phyloP scores from a whole-genome alignment of 2,113 vertebrate species.

The Nothobranchius kuhntae region DNA sequence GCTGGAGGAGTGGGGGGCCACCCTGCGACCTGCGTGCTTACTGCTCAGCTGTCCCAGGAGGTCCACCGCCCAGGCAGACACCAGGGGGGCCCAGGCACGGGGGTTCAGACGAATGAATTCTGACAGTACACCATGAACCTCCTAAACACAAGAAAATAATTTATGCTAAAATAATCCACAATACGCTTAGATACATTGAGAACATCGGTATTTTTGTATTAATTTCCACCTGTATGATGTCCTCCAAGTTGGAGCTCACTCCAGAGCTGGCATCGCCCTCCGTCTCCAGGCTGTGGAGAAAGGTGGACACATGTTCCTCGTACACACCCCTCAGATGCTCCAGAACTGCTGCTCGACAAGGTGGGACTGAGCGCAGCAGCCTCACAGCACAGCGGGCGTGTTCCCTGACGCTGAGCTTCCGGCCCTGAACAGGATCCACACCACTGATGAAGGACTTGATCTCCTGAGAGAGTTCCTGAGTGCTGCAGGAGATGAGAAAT shows the following conservation, averaged over 20 bases:
- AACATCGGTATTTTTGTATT: background rate
- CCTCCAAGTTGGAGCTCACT: slow-evolving; percentile 82
- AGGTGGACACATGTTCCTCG: slow-evolving; percentile 87
- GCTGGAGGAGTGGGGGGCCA: slow-evolving; percentile 86
- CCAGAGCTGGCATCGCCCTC: slow-evolving; percentile 65
- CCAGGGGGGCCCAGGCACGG: slow-evolving; percentile 89
- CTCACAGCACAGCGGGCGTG: slow-evolving; percentile 90
- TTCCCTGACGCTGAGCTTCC: slow-evolving; percentile 85
- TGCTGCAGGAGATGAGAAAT: slow-evolving; percentile 55
- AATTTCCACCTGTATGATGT: slow-evolving; percentile 80
- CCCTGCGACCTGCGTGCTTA: slow-evolving; percentile 86
- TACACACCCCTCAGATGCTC: slow-evolving; percentile 90
- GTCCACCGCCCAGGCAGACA: slow-evolving; percentile 92
- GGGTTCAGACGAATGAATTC: slow-evolving; percentile 89
- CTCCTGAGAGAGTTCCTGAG: slow-evolving; percentile 90
- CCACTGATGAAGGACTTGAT: slow-evolving; percentile 93
- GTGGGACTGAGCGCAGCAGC: slow-evolving; percentile 87
- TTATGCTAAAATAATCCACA: background rate
- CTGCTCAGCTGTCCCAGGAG: slow-evolving; percentile 94
- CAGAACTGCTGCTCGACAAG: slow-evolving; percentile 88
- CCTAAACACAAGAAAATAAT: slow-evolving; percentile 57
- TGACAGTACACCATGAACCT: slow-evolving; percentile 83
- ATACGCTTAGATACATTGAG: too few species aligned
- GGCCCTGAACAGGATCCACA: slow-evolving; percentile 83
- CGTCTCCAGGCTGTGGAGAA: slow-evolving; percentile 82